These are phyloP conservation scores for Geophilus truncorum DNA, from an alignment of 2,888 invertebrate genomes.

Conservation along the genomic window DNA sequence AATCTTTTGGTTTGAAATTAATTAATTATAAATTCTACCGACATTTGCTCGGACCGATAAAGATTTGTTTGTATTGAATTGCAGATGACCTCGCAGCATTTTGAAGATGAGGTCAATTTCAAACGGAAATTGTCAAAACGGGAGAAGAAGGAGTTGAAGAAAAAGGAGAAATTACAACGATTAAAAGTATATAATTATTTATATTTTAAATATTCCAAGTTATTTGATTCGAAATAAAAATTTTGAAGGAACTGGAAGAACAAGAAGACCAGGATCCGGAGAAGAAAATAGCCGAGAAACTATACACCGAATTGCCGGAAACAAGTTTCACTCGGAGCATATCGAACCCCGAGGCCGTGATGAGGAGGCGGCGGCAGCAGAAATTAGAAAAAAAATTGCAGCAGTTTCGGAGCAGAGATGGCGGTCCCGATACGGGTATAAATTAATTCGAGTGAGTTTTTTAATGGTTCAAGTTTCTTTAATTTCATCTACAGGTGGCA, in stretches of 20 bases:
- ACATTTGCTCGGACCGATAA: not conserved
- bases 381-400: conserved; percentile 94
- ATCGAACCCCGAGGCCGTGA: conserved; percentile 99
- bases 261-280: conserved; percentile 61
- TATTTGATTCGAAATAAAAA: too few relatives aligned
- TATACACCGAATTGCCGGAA: conserved; percentile 92
- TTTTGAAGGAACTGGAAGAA: not conserved
- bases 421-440: conserved; percentile 81
- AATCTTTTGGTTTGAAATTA: not conserved
- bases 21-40: not conserved
- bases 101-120: conserved; percentile 74
- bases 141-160: conserved; percentile 96
- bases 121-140: conserved; percentile 92
- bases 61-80: conserved; percentile 14
- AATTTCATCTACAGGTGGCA: conserved; percentile 49
- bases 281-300: conserved; percentile 76
- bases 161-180: conserved; percentile 79
- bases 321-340: conserved; percentile 98
- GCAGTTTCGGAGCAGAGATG: conserved; percentile 90
- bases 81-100: conserved; percentile 46
- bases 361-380: conserved; percentile 92
- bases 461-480: not conserved
- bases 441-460: not conserved
- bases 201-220: conserved; percentile 25
- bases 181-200: conserved; percentile 38